Evolutionary conservation across 2,888 invertebrate genomes (phyloP).

Genomic region (Cenopis cana): DNA sequence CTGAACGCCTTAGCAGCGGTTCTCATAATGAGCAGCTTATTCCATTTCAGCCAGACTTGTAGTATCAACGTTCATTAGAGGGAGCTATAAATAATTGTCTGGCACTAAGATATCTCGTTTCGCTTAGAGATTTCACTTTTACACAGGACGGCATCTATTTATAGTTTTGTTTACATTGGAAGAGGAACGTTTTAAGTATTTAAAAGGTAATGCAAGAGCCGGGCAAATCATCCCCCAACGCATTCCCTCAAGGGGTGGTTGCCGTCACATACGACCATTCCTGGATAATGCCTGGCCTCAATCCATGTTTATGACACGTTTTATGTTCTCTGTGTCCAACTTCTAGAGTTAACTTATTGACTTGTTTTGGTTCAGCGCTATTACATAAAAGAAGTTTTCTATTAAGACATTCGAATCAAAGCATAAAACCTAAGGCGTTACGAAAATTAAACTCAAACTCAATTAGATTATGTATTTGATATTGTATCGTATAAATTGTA

Average conservation of each 20-base stretch:
- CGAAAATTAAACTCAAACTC: too few species aligned
- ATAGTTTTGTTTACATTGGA: constrained; percentile 22
- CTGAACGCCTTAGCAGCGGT: constrained; percentile 1
- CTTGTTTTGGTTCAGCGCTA: neutral
- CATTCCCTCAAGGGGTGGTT: neutral
- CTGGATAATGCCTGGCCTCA: constrained; percentile 15
- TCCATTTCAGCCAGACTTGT: constrained; percentile 13
- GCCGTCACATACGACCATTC: constrained; percentile 3
- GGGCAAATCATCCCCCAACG: constrained; percentile 27
- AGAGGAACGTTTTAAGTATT: constrained; percentile 23
- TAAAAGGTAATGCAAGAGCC: constrained; percentile 20
- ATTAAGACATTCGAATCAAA: neutral
- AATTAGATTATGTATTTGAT: neutral
- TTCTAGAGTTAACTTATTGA: constrained; percentile 1
- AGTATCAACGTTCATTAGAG: constrained; percentile 10
- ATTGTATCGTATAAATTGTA: neutral
- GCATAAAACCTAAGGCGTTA: neutral
- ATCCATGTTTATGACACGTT: constrained; percentile 27
- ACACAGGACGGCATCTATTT: constrained; percentile 23
- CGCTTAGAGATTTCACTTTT: constrained; percentile 17
- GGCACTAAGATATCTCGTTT: constrained; percentile 13
- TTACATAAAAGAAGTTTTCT: neutral
- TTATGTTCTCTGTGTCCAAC: constrained; percentile 18
- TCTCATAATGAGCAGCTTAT: constrained; percentile 8
- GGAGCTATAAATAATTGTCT: constrained; percentile 28